A percentile compares a stretch with the other conserved stretches of the same genome.
Conservation (phyloP, 2,888 invertebrate genomes). For the Orchesella flavescens region DNA sequence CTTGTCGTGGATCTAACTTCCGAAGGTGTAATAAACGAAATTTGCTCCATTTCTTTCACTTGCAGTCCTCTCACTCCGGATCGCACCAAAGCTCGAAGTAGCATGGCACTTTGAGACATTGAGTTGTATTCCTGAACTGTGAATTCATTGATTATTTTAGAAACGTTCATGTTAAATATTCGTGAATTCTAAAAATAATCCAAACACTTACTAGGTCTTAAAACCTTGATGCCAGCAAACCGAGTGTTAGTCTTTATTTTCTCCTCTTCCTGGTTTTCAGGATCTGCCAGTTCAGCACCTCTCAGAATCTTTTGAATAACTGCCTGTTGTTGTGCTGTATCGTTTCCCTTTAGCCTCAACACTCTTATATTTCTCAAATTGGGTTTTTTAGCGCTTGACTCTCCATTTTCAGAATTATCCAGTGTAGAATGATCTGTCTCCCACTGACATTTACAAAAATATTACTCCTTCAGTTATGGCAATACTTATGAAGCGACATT, state of each 20-base stretch:
- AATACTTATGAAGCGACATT: background rate
- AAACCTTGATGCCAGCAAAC: background rate
- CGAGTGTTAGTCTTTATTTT: background rate
- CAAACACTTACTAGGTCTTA: conserved; percentile 18
- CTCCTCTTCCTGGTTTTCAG: conserved; percentile 29
- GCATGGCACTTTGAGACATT: background rate
- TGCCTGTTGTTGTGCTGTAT: background rate
- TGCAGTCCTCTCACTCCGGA: conserved; percentile 47
- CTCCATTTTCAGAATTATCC: background rate
- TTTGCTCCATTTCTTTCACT: conserved; percentile 34
- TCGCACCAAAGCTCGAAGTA: conserved; percentile 26
- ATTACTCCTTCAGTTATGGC: background rate
- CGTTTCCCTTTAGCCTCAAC: conserved; percentile 17
- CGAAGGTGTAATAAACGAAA: conserved; percentile 29
- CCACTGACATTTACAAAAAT: conserved; percentile 25
- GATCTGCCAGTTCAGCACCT: background rate
- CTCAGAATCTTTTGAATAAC: conserved; percentile 16
- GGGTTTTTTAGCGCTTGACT: conserved; percentile 11
- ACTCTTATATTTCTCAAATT: conserved; percentile 4
- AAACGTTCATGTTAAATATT: background rate
- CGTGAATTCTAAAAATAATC: background rate
- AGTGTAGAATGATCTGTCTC: background rate
- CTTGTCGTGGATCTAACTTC: conserved; percentile 55
- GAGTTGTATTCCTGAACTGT: background rate
- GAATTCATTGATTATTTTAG: background rate